Evolutionary conservation across 2,888 invertebrate genomes (phyloP).

Genomic region (Adelognathus sp.): DNA sequence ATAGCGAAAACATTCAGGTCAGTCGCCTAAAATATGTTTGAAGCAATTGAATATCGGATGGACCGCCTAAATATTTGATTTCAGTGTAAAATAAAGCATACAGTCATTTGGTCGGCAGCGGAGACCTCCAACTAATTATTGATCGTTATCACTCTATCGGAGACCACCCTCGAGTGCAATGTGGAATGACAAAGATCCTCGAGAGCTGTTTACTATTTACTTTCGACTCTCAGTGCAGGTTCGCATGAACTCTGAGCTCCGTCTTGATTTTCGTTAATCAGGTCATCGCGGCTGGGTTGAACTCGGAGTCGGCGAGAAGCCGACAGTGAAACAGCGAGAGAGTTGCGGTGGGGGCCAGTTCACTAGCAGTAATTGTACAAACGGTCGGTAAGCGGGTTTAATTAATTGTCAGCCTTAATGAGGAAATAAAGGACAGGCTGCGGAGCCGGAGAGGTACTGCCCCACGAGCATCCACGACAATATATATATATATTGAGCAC

Average conservation of each 20-base stretch:
- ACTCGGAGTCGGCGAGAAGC: conserved; percentile 20
- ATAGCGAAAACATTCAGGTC: too few relatives aligned
- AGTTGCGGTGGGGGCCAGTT: conserved; percentile 30
- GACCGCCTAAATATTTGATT: neutral
- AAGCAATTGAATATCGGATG: too few relatives aligned
- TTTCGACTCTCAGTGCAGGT: neutral
- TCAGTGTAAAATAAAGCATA: too few relatives aligned
- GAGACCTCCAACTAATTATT: neutral
- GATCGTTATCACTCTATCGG: neutral
- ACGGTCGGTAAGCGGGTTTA: conserved; percentile 50
- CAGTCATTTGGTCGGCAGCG: too few relatives aligned
- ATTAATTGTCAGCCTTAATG: conserved; percentile 64
- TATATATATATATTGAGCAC: conserved; percentile 59
- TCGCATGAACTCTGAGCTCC: conserved; percentile 22
- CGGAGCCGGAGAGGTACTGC: conserved; percentile 30
- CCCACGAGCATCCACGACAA: conserved; percentile 30
- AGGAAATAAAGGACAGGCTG: conserved; percentile 58
- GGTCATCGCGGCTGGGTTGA: conserved; percentile 41
- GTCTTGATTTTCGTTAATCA: conserved; percentile 46
- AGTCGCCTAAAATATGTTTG: too few relatives aligned
- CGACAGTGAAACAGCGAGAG: conserved; percentile 16
- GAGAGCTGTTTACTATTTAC: neutral
- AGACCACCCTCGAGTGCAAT: neutral
- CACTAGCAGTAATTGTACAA: conserved; percentile 54
- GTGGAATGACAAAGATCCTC: neutral